phyloP scores from a whole-genome alignment of 37 sponge, comb jelly and placozoan species.

The Spongia lamella region DNA sequence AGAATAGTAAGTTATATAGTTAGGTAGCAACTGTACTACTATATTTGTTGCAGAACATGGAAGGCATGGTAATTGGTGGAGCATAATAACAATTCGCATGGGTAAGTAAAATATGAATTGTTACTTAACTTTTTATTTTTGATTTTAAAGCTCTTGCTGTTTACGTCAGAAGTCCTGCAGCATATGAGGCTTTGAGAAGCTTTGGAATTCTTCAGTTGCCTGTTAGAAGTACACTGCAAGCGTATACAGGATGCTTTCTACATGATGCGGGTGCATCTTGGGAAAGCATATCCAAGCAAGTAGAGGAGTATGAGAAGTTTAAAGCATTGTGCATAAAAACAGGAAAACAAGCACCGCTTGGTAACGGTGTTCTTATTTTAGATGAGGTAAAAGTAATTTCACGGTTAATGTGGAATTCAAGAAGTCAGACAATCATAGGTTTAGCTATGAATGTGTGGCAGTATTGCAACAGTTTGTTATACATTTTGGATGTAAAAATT shows the following conservation, averaged over 20 bases:
- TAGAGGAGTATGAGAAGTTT: neutral
- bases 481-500: neutral
- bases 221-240: neutral
- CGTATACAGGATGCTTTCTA: constrained; percentile 6
- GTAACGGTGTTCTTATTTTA: constrained; percentile 8
- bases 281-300: too few relatives aligned
- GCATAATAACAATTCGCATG: neutral
- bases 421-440: neutral
- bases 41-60: neutral
- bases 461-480: neutral
- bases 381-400: constrained; percentile 2
- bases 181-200: constrained; percentile 10
- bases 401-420: neutral
- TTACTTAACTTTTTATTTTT: too few relatives aligned
- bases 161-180: too few relatives aligned
- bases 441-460: neutral
- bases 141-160: too few relatives aligned
- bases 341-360: neutral
- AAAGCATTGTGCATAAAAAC: too few relatives aligned
- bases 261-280: neutral
- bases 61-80: neutral
- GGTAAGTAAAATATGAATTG: neutral
- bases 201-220: constrained; percentile 4
- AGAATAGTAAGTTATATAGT: constrained; percentile 1
- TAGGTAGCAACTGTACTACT: too few relatives aligned